Evolutionary conservation across 2,113 vertebrate genomes (phyloP).

Genomic region (Indri indri): DNA sequence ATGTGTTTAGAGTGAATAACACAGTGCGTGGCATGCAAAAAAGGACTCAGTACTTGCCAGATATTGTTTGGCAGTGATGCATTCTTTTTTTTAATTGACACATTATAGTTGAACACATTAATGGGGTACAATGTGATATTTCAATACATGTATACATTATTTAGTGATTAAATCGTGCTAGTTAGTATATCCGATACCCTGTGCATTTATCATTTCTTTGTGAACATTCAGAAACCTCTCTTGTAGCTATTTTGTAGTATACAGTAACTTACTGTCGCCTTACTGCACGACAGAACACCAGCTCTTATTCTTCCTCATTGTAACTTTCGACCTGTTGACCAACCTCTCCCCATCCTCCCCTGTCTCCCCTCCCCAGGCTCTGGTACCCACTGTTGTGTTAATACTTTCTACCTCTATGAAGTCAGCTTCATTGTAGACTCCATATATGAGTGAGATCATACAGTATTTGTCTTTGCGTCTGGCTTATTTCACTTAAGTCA

Average conservation of each 20-base stretch:
- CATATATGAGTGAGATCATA: background rate
- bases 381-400: background rate
- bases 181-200: background rate
- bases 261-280: background rate
- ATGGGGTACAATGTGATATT: background rate
- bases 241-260: background rate
- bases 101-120: background rate
- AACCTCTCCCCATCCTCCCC: background rate
- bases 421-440: background rate
- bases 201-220: background rate
- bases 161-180: background rate
- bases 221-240: background rate
- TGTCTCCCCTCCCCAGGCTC: background rate
- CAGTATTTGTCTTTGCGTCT: background rate
- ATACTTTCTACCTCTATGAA: background rate
- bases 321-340: background rate
- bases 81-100: background rate
- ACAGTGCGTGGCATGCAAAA: background rate
- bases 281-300: background rate
- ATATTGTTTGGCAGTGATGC: no score
- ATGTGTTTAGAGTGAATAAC: background rate
- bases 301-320: background rate
- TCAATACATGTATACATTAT: background rate
- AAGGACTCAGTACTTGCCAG: rapidly evolving
- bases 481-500: background rate